Percentiles rank a stretch among this genome's conserved stretches.
Conservation (phyloP, 64 coral and sea anemone species). For the Montipora efflorescens region DNA sequence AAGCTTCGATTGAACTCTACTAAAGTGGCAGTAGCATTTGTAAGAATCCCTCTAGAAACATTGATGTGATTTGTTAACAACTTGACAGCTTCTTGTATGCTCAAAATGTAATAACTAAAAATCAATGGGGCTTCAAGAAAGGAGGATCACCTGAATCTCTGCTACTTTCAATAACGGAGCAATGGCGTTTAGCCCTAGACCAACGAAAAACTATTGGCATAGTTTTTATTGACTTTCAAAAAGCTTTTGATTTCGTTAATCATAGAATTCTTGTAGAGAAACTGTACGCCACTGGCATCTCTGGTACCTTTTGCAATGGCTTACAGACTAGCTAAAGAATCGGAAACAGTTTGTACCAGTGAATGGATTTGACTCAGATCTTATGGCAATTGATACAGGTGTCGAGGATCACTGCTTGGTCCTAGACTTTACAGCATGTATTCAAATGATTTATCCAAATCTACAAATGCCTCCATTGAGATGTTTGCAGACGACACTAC, state of each 20-base stretch:
- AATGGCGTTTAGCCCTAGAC: constrained; percentile 43
- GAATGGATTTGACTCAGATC: not conserved
- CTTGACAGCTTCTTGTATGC: not conserved
- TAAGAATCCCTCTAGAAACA: too few relatives aligned
- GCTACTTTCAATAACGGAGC: constrained; percentile 27
- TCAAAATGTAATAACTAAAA: not conserved
- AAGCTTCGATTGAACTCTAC: too few relatives aligned
- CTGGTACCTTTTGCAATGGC: not conserved
- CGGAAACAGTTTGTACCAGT: not conserved
- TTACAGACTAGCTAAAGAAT: not conserved
- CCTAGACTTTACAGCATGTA: not conserved
- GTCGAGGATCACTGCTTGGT: not conserved
- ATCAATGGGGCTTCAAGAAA: constrained; percentile 43
- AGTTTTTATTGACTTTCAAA: constrained; percentile 34
- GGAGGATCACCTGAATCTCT: constrained; percentile 50
- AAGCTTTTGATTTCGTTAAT: constrained; percentile 52
- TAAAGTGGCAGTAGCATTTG: too few relatives aligned
- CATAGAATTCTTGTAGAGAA: constrained; percentile 15
- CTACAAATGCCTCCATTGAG: not conserved
- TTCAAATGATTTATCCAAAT: not conserved
- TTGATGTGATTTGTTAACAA: not conserved
- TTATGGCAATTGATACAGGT: not conserved
- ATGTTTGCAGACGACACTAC: not conserved
- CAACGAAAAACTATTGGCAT: constrained; percentile 3
- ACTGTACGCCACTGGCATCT: not conserved